phyloP scores from a whole-genome alignment of 1,140 invertebrate genomes.

The Mylabris phalerata region DNA sequence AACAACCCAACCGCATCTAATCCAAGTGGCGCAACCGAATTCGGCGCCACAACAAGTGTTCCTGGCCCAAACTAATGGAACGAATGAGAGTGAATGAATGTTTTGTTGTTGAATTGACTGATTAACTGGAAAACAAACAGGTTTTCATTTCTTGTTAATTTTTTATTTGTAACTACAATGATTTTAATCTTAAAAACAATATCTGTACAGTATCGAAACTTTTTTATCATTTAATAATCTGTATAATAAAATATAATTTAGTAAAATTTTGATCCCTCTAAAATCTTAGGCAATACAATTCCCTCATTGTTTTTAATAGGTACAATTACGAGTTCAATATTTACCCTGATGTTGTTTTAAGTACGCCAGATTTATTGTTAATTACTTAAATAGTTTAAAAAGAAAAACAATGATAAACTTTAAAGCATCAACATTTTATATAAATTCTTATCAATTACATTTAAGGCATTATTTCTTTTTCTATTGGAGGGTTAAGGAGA shows the following conservation, averaged over 20 bases:
- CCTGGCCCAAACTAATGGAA: constrained; percentile 36
- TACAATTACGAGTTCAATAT: constrained; percentile 3
- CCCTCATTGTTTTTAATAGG: background rate
- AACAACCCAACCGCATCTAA: constrained; percentile 50
- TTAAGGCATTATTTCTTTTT: constrained; percentile 19
- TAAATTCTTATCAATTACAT: constrained; percentile 15
- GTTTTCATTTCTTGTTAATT: too few species aligned
- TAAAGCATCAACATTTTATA: constrained; percentile 19
- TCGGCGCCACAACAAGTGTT: constrained; percentile 35
- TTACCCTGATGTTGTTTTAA: background rate
- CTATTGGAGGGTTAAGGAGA: too few species aligned
- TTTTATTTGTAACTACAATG: too few species aligned
- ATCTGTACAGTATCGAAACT: constrained; percentile 13
- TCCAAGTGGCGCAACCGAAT: constrained; percentile 43
- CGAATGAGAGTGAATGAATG: constrained; percentile 32
- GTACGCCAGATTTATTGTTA: too few species aligned
- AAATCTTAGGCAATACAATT: constrained; percentile 19
- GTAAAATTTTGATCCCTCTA: constrained; percentile 21
- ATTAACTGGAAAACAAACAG: too few species aligned
- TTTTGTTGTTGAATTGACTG: background rate
- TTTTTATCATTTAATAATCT: constrained; percentile 17
- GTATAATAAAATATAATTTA: constrained; percentile 25
- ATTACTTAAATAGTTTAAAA: background rate
- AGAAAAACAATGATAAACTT: constrained; percentile 5
- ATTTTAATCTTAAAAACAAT: constrained; percentile 12